These are phyloP conservation scores for Calidris pygmaea DNA, from an alignment of 2,113 vertebrate species.

Conservation along the genomic window DNA sequence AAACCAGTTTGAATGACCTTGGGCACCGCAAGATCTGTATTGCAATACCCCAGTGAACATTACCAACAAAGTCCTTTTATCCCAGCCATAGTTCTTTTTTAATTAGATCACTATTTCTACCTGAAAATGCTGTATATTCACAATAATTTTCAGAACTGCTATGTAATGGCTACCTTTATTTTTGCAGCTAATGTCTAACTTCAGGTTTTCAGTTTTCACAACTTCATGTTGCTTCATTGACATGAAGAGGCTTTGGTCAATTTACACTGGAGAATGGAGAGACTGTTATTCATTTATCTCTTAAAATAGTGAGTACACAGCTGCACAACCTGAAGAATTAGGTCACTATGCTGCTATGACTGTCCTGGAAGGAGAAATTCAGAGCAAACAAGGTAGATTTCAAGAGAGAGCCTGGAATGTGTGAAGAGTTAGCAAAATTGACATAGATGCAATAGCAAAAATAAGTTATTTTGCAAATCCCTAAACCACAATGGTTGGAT, in stretches of 20 bases:
- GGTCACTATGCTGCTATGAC: slow-evolving; percentile 6
- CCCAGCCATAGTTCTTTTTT: neutral
- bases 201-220: neutral
- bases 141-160: neutral
- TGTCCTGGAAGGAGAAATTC: slow-evolving; percentile 42
- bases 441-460: slow-evolving; percentile 52
- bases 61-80: neutral
- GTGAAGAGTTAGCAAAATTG: slow-evolving; percentile 50
- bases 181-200: neutral
- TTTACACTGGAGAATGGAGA: neutral
- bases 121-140: neutral
- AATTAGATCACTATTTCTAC: neutral
- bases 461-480: slow-evolving; percentile 50
- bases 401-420: slow-evolving; percentile 40
- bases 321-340: slow-evolving; percentile 29
- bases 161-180: neutral
- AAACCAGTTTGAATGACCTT: neutral
- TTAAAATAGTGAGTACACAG: slow-evolving; percentile 43
- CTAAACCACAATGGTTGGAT: slow-evolving; percentile 57
- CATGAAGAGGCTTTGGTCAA: slow-evolving; percentile 7
- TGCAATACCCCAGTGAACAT: neutral
- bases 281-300: slow-evolving; percentile 42
- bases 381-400: slow-evolving; percentile 52
- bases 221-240: neutral
- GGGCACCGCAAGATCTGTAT: neutral